Evolutionary conservation across 2,797 vertebrate species (phyloP).

Genomic region (Betta splendens): DNA sequence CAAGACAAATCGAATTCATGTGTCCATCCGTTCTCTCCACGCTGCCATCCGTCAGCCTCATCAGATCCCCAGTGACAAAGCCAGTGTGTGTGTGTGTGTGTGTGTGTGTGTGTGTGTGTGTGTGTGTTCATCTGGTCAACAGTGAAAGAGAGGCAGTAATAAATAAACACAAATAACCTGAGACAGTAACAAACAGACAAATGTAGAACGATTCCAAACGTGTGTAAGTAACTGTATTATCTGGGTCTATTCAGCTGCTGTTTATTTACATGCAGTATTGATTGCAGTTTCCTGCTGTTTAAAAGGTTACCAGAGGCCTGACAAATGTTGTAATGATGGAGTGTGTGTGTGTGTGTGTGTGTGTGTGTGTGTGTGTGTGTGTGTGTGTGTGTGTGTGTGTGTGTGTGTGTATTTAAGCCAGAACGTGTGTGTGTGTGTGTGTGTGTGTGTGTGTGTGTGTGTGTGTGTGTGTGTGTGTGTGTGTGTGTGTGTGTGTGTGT

Average conservation of each 20-base stretch:
- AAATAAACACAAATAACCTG: constrained; percentile 4
- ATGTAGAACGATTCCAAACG: constrained; percentile 32
- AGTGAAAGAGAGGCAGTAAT: constrained; percentile 7
- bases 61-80: constrained; percentile 70
- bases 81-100: constrained; percentile 12
- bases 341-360: constrained; percentile 42
- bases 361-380: constrained; percentile 19
- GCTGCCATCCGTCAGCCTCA: constrained; percentile 80
- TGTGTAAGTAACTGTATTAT: constrained; percentile 60
- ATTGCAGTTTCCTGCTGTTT: constrained; percentile 72
- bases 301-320: constrained; percentile 59
- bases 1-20: constrained; percentile 81
- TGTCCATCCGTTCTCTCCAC: constrained; percentile 61
- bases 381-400: no score
- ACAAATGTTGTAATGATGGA: constrained; percentile 69
- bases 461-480: no score
- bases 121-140: constrained; percentile 10
- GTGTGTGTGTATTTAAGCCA: constrained; percentile 64
- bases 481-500: constrained; percentile 30
- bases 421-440: no score
- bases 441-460: no score
- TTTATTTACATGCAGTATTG: constrained; percentile 74
- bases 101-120: constrained; percentile 4
- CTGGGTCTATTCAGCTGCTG: constrained; percentile 61
- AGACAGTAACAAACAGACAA: constrained; percentile 12